These are phyloP conservation scores for Lucilia cuprina DNA, from an alignment of 1,140 invertebrate genomes.

Conservation along the genomic window DNA sequence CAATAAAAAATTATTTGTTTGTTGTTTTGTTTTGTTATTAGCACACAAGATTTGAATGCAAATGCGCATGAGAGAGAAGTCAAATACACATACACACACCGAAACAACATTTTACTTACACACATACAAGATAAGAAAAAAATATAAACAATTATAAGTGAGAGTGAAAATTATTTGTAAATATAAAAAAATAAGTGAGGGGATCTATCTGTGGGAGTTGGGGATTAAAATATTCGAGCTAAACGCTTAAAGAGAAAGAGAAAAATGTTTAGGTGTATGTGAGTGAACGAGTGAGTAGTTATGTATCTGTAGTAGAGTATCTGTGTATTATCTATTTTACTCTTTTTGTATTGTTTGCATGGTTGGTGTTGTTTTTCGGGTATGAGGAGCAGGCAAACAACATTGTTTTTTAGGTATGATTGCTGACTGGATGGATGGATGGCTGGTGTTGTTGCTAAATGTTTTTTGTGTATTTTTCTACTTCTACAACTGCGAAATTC, in stretches of 20 bases:
- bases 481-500: background rate
- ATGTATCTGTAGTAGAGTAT: background rate
- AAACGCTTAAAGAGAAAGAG: background rate
- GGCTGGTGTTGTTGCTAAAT: background rate
- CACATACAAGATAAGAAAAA: background rate
- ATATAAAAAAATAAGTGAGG: background rate
- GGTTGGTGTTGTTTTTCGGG: background rate
- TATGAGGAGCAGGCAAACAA: background rate
- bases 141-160: conserved; percentile 8
- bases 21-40: conserved; percentile 14
- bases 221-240: background rate
- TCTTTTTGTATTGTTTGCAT: background rate
- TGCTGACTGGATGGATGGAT: too few species aligned
- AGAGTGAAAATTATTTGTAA: conserved; percentile 20
- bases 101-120: background rate
- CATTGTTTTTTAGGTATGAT: background rate
- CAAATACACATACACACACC: background rate
- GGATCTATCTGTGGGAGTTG: background rate
- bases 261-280: background rate
- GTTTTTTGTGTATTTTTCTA: background rate
- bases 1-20: background rate
- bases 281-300: background rate
- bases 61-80: conserved; percentile 2
- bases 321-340: background rate
- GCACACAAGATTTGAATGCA: conserved; percentile 1